Evolutionary conservation across 2,113 vertebrate genomes (phyloP).

Genomic region (Himantopus leucocephalus): DNA sequence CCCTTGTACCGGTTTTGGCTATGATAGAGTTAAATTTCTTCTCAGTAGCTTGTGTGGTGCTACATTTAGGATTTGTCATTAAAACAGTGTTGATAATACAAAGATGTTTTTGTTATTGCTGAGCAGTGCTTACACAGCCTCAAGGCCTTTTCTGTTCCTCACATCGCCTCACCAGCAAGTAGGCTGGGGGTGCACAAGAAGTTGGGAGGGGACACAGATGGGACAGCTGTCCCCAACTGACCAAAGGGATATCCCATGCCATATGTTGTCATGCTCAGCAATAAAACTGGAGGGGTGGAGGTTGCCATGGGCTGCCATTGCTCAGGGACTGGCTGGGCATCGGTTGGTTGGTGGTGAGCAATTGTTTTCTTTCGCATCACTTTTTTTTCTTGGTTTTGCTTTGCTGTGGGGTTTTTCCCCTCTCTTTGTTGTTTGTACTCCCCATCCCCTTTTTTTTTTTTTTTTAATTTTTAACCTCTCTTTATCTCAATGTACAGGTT

Average conservation of each 20-base stretch:
- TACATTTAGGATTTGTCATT: not conserved
- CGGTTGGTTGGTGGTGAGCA: not conserved
- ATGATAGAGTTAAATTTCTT: not conserved
- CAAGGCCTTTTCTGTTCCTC: not conserved
- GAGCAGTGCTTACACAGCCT: not conserved
- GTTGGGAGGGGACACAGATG: not conserved
- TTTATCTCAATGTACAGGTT: not conserved
- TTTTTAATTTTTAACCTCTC: not conserved
- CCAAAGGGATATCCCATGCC: not conserved
- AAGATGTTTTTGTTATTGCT: not conserved
- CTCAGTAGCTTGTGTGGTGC: not conserved
- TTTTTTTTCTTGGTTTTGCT: not conserved
- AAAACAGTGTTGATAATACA: not conserved
- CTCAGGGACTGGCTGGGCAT: not conserved
- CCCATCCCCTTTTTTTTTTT: accelerated
- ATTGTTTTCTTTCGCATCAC: not conserved
- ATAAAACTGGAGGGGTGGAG: not conserved
- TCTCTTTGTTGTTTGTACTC: not conserved
- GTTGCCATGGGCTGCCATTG: not conserved
- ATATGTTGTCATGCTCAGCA: not conserved
- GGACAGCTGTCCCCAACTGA: not conserved
- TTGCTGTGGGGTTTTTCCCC: accelerated
- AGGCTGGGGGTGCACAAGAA: not conserved
- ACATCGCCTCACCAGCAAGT: accelerated
- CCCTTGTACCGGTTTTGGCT: not conserved